Percentiles rank a stretch among this genome's conserved stretches.
These are phyloP conservation scores for Nemotelus nigrinus DNA, from an alignment of 2,888 invertebrate species.

Conservation along the genomic window DNA sequence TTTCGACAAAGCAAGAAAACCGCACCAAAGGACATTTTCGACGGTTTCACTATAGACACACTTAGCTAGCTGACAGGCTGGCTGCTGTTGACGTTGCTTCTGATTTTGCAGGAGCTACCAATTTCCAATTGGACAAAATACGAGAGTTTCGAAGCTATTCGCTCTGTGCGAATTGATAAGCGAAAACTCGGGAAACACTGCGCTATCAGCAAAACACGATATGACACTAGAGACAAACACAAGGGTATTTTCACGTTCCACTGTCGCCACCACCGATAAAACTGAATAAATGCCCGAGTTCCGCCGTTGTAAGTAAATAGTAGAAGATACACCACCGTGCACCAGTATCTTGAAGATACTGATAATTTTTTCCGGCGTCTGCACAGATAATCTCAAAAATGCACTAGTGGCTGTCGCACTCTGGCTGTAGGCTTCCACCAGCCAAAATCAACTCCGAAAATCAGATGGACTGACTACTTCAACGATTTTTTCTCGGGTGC, in stretches of 20 bases:
- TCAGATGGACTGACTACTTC: neutral
- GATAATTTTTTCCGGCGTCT: too few relatives aligned
- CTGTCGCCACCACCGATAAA: neutral
- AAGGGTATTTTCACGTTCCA: neutral
- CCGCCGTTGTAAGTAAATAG: conserved; percentile 23
- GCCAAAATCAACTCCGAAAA: conserved; percentile 25
- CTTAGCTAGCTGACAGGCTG: too few relatives aligned
- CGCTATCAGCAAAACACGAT: neutral
- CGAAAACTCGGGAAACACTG: neutral
- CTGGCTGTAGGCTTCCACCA: neutral
- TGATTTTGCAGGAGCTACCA: too few relatives aligned
- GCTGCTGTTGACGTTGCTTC: too few relatives aligned
- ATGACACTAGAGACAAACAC: neutral
- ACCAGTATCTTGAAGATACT: neutral
- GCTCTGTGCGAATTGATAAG: too few relatives aligned
- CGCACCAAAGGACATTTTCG: conserved; percentile 31
- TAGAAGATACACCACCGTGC: conserved; percentile 10
- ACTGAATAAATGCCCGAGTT: conserved; percentile 6
- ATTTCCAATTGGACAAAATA: neutral
- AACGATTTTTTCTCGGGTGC: neutral
- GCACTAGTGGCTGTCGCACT: neutral
- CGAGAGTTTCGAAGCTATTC: too few relatives aligned
- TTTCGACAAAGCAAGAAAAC: conserved; percentile 4
- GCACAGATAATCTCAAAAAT: neutral
- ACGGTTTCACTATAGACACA: neutral